These are phyloP conservation scores for Calameuta idolon DNA, from an alignment of 2,888 invertebrate species.

Conservation along the genomic window DNA sequence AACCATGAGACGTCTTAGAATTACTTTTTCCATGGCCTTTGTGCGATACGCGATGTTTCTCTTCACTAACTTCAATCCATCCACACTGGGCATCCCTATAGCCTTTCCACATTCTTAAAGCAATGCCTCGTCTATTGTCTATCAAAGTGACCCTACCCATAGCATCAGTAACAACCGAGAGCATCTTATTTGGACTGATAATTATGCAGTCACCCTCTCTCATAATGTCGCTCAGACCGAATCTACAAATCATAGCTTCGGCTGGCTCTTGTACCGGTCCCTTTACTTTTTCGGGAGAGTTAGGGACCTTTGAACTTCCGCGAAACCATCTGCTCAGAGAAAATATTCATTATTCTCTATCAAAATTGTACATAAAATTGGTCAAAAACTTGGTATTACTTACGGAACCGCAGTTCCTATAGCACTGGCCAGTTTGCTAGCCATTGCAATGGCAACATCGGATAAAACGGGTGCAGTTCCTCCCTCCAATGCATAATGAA, in stretches of 20 bases:
- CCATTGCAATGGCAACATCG: conserved; percentile 94
- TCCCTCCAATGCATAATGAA: conserved; percentile 92
- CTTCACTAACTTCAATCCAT: conserved; percentile 87
- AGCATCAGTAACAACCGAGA: conserved; percentile 87
- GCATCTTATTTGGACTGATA: conserved; percentile 82
- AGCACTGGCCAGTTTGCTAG: conserved; percentile 85
- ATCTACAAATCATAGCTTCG: conserved; percentile 82
- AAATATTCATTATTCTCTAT: neutral
- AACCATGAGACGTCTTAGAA: conserved; percentile 1
- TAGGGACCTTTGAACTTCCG: conserved; percentile 65
- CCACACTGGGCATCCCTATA: conserved; percentile 96
- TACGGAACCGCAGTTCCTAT: conserved; percentile 74
- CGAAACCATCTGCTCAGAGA: conserved; percentile 69
- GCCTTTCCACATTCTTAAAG: conserved; percentile 92
- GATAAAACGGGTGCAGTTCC: conserved; percentile 83
- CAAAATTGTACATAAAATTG: neutral
- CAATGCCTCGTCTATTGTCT: conserved; percentile 83
- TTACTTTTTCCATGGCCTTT: conserved; percentile 23
- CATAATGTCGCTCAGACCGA: conserved; percentile 83
- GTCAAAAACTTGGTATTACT: conserved; percentile 64
- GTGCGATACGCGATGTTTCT: conserved; percentile 54
- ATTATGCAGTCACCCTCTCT: conserved; percentile 81
- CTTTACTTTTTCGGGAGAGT: conserved; percentile 52
- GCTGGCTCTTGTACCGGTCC: conserved; percentile 68
- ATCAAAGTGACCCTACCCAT: conserved; percentile 89